phyloP scores from a whole-genome alignment of 2,113 vertebrate species.

The Archocentrus centrarchus region DNA sequence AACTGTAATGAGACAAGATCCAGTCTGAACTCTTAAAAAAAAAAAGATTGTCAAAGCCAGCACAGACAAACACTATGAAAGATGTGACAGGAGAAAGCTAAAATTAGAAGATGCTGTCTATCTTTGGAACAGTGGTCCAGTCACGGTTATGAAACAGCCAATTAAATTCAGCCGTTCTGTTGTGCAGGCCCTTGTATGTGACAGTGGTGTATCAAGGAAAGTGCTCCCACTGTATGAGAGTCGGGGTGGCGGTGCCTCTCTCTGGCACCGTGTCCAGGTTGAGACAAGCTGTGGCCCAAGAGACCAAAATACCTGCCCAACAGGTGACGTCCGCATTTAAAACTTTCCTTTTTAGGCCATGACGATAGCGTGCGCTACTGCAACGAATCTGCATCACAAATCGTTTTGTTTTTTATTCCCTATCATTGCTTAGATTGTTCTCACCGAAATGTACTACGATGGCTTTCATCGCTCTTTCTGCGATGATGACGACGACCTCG shows the following conservation, averaged over 20 bases:
- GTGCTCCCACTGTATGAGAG: constrained; percentile 97
- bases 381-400: not conserved
- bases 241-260: constrained; percentile 93
- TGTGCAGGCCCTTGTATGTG: constrained; percentile 90
- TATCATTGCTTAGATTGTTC: constrained; percentile 86
- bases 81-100: constrained; percentile 52
- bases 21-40: constrained; percentile 28
- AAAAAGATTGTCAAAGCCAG: constrained; percentile 12
- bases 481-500: constrained; percentile 92
- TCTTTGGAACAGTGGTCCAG: constrained; percentile 39
- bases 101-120: constrained; percentile 56
- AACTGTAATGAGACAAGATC: constrained; percentile 10
- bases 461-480: constrained; percentile 99
- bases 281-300: constrained; percentile 91
- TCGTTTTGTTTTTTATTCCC: not conserved
- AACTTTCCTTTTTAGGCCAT: not conserved
- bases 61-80: constrained; percentile 7
- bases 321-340: constrained; percentile 82
- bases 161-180: constrained; percentile 27
- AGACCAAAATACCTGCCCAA: constrained; percentile 96
- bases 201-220: constrained; percentile 98
- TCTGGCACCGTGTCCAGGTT: constrained; percentile 91
- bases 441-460: constrained; percentile 99
- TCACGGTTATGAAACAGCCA: constrained; percentile 33
- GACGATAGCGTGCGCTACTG: not conserved